Evolutionary conservation across 2,113 vertebrate species (phyloP).

Genomic region (Phalacrocorax pelagicus): DNA sequence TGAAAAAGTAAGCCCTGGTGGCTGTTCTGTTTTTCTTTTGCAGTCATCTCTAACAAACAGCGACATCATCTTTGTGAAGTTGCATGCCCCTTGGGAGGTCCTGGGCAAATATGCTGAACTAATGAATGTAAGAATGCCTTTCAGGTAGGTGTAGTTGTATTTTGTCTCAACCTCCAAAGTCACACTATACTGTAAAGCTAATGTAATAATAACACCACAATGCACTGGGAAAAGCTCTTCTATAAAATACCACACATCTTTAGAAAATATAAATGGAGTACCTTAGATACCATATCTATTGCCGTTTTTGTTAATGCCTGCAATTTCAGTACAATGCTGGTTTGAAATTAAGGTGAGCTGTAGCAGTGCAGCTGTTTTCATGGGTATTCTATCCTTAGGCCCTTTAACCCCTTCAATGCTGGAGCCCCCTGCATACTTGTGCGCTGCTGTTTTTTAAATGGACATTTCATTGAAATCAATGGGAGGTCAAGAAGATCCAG

Average conservation of each 20-base stretch:
- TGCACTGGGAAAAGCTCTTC: background rate
- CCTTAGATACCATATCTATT: background rate
- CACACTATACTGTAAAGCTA: background rate
- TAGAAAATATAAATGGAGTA: background rate
- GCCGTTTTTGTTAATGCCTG: conserved; percentile 32
- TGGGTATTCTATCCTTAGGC: conserved; percentile 70
- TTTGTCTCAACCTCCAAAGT: background rate
- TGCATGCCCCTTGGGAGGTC: conserved; percentile 94
- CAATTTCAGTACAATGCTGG: conserved; percentile 1
- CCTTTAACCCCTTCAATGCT: conserved; percentile 73
- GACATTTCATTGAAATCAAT: conserved; percentile 73
- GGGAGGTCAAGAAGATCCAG: conserved; percentile 71
- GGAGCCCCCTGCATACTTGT: conserved; percentile 72
- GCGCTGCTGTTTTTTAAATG: conserved; percentile 75
- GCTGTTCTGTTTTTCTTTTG: conserved; percentile 70
- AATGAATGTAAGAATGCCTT: conserved; percentile 97
- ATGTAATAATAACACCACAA: background rate
- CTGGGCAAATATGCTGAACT: conserved; percentile 93
- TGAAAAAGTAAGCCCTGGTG: background rate
- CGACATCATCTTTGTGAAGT: conserved; percentile 93
- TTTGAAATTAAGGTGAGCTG: conserved; percentile 36
- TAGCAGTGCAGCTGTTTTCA: conserved; percentile 69
- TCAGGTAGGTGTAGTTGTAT: conserved; percentile 82
- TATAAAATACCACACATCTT: background rate
- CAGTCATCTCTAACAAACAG: conserved; percentile 90